Percentiles rank a stretch among this genome's conserved stretches.
These are phyloP conservation scores for Conistra vaccinii DNA, from an alignment of 2,888 invertebrate species.

Conservation along the genomic window DNA sequence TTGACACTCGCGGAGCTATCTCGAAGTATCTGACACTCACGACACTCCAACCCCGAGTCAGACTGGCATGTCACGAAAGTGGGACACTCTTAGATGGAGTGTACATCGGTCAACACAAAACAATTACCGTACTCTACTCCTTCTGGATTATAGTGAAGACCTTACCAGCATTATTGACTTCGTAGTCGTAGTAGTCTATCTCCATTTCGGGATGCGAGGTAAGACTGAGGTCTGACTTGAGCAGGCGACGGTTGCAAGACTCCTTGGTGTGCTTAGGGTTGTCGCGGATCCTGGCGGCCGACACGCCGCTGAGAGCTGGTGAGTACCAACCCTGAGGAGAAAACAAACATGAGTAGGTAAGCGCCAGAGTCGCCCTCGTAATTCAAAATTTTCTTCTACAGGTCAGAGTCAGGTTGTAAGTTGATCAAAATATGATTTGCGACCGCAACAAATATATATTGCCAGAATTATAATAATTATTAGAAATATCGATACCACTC, in stretches of 20 bases:
- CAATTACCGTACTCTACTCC: too few species aligned
- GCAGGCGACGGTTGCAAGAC: slow-evolving; percentile 93
- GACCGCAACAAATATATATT: too few species aligned
- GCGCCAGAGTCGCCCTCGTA: too few species aligned
- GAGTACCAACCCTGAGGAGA: slow-evolving; percentile 92
- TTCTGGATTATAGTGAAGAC: slow-evolving; percentile 30
- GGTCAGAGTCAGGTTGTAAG: too few species aligned
- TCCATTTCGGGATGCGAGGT: slow-evolving; percentile 95
- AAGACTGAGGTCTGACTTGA: slow-evolving; percentile 94
- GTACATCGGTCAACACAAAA: not conserved
- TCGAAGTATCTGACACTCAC: not conserved
- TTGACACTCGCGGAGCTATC: too few species aligned
- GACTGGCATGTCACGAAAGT: not conserved
- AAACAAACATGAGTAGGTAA: not conserved
- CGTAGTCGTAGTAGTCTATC: slow-evolving; percentile 97
- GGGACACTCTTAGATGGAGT: not conserved
- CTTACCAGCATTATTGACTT: slow-evolving; percentile 93
- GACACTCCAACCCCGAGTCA: not conserved
- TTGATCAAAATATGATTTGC: too few species aligned
- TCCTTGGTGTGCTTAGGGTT: slow-evolving; percentile 95
- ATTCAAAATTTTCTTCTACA: too few species aligned
- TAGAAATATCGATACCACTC: too few species aligned
- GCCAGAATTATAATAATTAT: too few species aligned
- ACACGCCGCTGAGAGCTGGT: slow-evolving; percentile 92
- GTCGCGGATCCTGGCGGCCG: slow-evolving; percentile 92